Conservation (phyloP, 1,140 invertebrate genomes). For the Homarus americanus region DNA sequence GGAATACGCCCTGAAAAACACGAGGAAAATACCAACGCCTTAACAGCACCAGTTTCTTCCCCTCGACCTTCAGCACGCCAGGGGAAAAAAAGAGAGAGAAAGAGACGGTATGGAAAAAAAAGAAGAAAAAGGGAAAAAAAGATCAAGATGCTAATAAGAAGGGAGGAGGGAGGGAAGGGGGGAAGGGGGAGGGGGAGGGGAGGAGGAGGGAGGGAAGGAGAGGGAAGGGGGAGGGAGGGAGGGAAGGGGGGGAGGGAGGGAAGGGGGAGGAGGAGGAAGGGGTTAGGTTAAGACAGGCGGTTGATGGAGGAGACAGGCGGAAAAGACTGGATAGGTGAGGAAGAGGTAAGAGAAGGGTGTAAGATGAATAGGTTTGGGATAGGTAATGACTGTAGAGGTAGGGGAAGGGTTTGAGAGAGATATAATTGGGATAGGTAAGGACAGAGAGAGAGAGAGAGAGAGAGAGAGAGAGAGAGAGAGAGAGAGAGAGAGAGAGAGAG, state of each 20-base stretch:
- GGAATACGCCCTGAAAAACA: too few species aligned
- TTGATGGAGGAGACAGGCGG: too few species aligned
- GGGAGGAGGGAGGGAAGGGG: not conserved
- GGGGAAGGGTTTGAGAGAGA: not conserved
- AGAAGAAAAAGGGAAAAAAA: not conserved
- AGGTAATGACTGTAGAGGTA: too few species aligned
- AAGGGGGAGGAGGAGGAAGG: not conserved
- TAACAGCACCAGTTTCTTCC: too few species aligned
- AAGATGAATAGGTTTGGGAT: too few species aligned
- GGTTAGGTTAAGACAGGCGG: not conserved
- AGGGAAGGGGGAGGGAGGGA: not conserved
- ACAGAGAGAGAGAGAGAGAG: conserved; percentile 26
- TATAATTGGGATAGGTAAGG: too few species aligned
- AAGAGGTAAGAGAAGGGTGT: too few species aligned
- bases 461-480: conserved; percentile 20
- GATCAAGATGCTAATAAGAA: not conserved
- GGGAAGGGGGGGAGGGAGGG: not conserved
- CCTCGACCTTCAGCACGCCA: too few species aligned
- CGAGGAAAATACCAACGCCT: too few species aligned
- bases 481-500: conserved; percentile 7
- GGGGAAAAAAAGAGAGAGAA: conserved; percentile 48
- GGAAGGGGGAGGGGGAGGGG: not conserved
- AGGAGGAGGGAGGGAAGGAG: not conserved
- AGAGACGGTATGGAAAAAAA: conserved; percentile 18
- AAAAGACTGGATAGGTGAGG: too few species aligned